These are phyloP conservation scores for Phalacrocorax pelagicus DNA, from an alignment of 2,113 vertebrate species.

Conservation along the genomic window DNA sequence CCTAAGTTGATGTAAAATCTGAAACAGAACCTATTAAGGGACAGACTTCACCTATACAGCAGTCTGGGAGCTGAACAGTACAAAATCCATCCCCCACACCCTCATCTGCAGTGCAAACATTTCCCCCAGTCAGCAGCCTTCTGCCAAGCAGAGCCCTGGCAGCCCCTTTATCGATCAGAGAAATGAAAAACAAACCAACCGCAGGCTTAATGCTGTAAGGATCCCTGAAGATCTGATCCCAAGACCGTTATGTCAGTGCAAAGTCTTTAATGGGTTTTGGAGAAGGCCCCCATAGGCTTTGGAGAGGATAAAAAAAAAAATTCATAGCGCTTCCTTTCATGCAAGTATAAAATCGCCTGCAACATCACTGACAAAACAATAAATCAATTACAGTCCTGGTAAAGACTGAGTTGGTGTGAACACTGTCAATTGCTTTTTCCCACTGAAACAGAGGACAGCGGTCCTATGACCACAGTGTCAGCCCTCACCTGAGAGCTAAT, in stretches of 20 bases:
- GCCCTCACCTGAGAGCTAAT: neutral
- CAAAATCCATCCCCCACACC: neutral
- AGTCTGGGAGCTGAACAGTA: neutral
- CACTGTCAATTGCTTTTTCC: neutral
- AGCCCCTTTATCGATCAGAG: neutral
- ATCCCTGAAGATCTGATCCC: neutral
- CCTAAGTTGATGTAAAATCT: neutral
- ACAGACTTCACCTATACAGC: neutral
- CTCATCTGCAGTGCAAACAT: neutral
- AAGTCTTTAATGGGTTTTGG: conserved; percentile 10
- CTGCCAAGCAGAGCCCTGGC: conserved; percentile 17
- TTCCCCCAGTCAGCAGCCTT: neutral
- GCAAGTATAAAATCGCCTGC: neutral
- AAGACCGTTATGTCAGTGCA: neutral
- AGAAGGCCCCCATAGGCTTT: neutral
- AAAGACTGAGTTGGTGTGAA: neutral
- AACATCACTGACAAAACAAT: neutral
- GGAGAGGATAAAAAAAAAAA: neutral
- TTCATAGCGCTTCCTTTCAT: neutral
- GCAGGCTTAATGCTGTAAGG: neutral
- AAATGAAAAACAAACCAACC: conserved; percentile 28
- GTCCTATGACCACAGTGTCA: neutral
- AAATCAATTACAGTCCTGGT: neutral
- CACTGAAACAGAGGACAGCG: neutral
- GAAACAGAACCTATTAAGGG: neutral